Base-by-base conservation (phyloP, 2,113 vertebrate genomes). In the Otolemur garnettii region DNA sequence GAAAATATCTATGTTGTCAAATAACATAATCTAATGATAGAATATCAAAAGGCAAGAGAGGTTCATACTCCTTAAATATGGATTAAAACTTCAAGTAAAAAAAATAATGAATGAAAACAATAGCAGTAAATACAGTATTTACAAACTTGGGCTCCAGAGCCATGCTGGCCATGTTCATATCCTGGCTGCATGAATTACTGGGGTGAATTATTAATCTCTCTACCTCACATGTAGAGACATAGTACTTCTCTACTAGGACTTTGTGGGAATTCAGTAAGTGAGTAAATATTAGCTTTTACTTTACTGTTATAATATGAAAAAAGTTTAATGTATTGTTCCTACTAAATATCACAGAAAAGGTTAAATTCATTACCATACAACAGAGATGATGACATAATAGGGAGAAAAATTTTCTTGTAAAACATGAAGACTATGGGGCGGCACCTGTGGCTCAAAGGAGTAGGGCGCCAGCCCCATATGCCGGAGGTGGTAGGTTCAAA, bases 311-410 rank as follows among this genome's bases (percentile, higher is more conserved):
- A 92, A 96, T 24, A 68, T 55, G n/a, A 74, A 82, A 94, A 95
- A 82, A 57, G 7, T 1, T 87, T 91, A 93, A 94, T 90, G 26
- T 28, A 22, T 87, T 87, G 6, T 26, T 96, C 33, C 86, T 89
- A 62, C 30, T 26, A 91, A 97, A 89, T 94, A 93, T 82, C 80
- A 94, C 18, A 93, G 50, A 96, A 97, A 92, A 96, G 50, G 33
- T 79, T 90, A 96, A 93, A 86, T 74, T 33, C 33, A 72, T 91
- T 81, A 82, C 9, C 62, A 79, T 38, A 68, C n/a, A 81, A 82
- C 77, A 90, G 38, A 78, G 19, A 95, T 1, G 38, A 22, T 55
- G 57, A 87, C 45, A 89, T 82, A 9, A 93, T 0, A 90, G 75
- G 35, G 35, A 80, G 57, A 83, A 91, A 89, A 75, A 59, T 6